phyloP scores from a whole-genome alignment of 2,888 invertebrate species.

The Papilio gigon region DNA sequence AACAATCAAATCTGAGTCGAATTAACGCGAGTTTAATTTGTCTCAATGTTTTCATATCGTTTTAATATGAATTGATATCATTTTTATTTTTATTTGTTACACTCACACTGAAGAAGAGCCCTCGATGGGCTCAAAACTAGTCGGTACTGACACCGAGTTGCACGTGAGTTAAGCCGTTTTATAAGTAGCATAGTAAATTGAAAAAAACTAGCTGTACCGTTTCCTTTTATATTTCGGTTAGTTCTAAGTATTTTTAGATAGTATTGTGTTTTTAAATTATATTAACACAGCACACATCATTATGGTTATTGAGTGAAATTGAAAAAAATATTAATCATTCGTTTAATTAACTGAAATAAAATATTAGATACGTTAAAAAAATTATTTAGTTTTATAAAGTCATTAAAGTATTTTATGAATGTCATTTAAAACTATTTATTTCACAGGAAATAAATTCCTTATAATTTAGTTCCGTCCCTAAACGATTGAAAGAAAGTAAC shows the following conservation, averaged over 20 bases:
- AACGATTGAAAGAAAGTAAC: constrained; percentile 34
- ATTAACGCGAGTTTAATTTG: too few species aligned
- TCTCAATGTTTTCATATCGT: too few species aligned
- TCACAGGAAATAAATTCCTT: constrained; percentile 18
- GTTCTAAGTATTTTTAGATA: neutral
- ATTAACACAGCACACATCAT: neutral
- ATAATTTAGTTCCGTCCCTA: constrained; percentile 25
- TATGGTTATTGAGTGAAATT: neutral
- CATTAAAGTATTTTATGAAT: constrained; percentile 10
- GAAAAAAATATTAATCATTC: neutral
- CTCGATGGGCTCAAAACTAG: too few species aligned
- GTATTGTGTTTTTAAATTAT: neutral
- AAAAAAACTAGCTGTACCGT: constrained; percentile 3
- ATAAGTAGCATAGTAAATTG: too few species aligned
- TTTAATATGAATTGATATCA: too few species aligned
- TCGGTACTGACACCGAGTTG: too few species aligned
- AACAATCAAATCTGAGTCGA: too few species aligned
- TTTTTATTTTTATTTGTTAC: too few species aligned
- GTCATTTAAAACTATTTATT: constrained; percentile 6
- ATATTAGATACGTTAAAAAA: neutral
- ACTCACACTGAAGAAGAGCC: too few species aligned
- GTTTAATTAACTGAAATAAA: neutral
- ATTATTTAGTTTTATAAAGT: neutral
- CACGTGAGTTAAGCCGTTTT: too few species aligned
- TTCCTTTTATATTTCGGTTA: neutral